Evolutionary conservation across 2,797 vertebrate species (phyloP), one percentile per base, ranked within the genome.

Genomic region (Lerista edwardsae): DNA sequence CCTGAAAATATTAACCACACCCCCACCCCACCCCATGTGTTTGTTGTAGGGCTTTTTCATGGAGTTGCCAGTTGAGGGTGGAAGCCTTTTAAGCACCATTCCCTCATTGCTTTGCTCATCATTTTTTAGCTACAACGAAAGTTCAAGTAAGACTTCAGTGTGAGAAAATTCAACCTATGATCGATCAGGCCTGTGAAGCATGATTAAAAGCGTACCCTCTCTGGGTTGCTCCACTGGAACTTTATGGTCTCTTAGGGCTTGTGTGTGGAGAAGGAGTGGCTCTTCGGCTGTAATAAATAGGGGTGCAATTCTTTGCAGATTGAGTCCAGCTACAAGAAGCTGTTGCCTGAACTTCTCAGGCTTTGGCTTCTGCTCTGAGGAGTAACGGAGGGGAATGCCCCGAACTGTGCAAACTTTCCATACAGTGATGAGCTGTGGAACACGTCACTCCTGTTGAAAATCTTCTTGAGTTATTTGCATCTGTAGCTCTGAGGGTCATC

Each of bases 321-420:
- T 62, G 25, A 17, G 72, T 9, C 59, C 44, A 68, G n/a, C 11
- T 36, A 51, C 31, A 6, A 10, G 27, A 0, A 0, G 10, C 2
- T 68, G 71, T 0, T 3, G 44, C 31, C n/a, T 36, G 3, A 29
- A 14, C 12, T 41, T 39, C 36, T 27, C 15, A 12, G 55, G 2
- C 25, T 21, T 78, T 31, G 19, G 74, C n/a, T 25, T 47, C 39
- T 41, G 34, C 1, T 7, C 0, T 0, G 23, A 23, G 77, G 11
- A 55, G 64, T 55, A 62, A 67, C 15, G 19, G 21, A n/a, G 44
- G 14, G 8, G 11, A 4, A 0, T 23, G 17, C 51, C 9, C 19
- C 25, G 55, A 55, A 31, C 27, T 57, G 29, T 34, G 6, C 10
- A 29, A n/a, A 31, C n/a, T 10, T 73, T 19, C 39, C 59, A 17